A percentile compares a stretch with the other conserved stretches of the same genome.
Conservation (phyloP, 2,888 invertebrate species). For the Idaea aversata region DNA sequence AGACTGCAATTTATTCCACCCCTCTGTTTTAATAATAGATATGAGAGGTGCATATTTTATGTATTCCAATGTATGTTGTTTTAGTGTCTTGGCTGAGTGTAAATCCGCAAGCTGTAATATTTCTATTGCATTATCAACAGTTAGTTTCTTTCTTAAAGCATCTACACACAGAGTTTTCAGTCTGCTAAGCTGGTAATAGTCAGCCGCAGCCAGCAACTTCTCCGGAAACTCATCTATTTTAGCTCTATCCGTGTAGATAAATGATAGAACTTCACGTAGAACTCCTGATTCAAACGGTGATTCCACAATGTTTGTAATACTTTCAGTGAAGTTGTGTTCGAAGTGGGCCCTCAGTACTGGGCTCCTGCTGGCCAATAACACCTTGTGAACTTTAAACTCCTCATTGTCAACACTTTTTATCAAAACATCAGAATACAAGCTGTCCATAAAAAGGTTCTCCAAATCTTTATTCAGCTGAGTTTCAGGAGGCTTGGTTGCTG, state of each 20-base stretch:
- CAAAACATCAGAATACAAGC: not conserved
- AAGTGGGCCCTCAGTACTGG: not conserved
- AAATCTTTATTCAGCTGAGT: not conserved
- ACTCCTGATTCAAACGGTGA: not conserved
- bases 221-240: not conserved
- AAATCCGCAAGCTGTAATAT: not conserved
- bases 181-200: not conserved
- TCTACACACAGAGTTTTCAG: not conserved
- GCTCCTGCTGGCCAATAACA: not conserved
- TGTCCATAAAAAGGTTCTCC: not conserved
- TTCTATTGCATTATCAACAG: constrained; percentile 2
- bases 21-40: no score
- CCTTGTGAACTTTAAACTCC: not conserved
- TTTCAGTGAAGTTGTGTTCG: not conserved
- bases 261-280: not conserved
- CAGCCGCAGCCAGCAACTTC: not conserved
- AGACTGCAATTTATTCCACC: no score
- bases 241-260: not conserved
- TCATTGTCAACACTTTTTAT: not conserved
- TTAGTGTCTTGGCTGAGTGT: not conserved
- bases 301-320: not conserved
- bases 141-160: not conserved
- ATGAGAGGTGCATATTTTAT: not conserved
- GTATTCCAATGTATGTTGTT: not conserved
- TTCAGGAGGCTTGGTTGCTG: no score